These are phyloP conservation scores for Numida meleagris DNA, from an alignment of 2,113 vertebrate genomes.

Conservation along the genomic window DNA sequence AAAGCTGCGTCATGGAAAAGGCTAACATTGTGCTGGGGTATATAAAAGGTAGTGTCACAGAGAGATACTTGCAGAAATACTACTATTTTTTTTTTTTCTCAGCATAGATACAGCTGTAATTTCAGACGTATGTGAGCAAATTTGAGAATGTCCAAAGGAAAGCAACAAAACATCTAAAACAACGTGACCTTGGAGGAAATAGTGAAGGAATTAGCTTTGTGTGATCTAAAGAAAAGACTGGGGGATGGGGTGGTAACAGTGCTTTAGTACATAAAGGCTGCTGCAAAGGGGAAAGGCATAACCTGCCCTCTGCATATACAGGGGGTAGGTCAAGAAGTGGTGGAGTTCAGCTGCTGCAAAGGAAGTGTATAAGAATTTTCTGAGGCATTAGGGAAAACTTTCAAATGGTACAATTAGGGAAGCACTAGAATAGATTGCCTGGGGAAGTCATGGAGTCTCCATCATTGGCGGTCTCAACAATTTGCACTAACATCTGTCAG, in stretches of 20 bases:
- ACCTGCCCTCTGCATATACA: constrained; percentile 49
- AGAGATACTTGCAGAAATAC: background rate
- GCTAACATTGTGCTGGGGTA: background rate
- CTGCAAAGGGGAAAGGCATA: constrained; percentile 29
- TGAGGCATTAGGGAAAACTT: constrained; percentile 69
- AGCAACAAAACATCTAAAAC: constrained; percentile 44
- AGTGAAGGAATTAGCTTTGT: constrained; percentile 14
- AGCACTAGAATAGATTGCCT: constrained; percentile 57
- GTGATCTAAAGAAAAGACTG: constrained; percentile 9
- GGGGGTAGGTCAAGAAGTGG: constrained; percentile 58
- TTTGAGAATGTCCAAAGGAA: constrained; percentile 28
- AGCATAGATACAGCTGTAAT: background rate
- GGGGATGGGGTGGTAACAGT: background rate
- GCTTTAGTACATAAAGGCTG: constrained; percentile 15
- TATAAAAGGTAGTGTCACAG: background rate
- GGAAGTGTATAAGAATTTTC: constrained; percentile 68
- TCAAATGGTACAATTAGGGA: constrained; percentile 65
- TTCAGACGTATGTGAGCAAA: background rate
- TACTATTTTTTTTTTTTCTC: background rate
- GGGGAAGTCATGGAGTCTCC: constrained; percentile 54
- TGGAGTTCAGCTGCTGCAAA: constrained; percentile 52
- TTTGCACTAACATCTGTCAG: constrained; percentile 59
- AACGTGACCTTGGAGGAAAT: constrained; percentile 49
- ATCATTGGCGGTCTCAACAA: constrained; percentile 17
- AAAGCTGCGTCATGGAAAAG: background rate